Base-by-base conservation (phyloP, 2,888 invertebrate genomes). In the Cryptus armator region DNA sequence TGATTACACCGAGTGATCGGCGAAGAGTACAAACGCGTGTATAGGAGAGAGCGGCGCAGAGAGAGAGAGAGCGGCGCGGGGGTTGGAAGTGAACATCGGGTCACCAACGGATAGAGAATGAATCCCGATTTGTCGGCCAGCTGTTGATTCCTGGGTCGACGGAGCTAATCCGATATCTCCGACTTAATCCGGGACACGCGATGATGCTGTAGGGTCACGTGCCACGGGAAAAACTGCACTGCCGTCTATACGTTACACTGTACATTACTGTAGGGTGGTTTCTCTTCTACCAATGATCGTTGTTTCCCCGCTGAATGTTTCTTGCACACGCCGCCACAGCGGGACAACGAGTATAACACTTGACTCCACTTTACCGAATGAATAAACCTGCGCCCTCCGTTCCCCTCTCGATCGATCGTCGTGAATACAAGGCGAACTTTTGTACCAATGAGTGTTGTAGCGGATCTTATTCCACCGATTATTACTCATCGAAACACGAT, bases 281-380 rank as follows among this genome's bases (percentile, higher is more conserved):
- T 19, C 32, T 75, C 62, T 62, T 24, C 44, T 10, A 29, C 24
- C 32, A 16, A 37, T 37, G 46, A 48, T 79, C 70, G 70, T 71
- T 71, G 70, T 71, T 71, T 64, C 70, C 43, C 70, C 19, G 68
- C 78, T 70, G 81, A 44, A 78, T 74, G 56, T 74, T 71, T 67
- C 51, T 75, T 67, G 67, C 85, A 85, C 83, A 83, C 86, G 87
- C 82, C 84, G 74, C 80, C 78, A 16, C 83, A 72, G 86, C 84
- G 84, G 88, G 88, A 89, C 88, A 90, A 87, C 89, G 87, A 86
- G 86, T 67, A 75, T 88, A 90, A 90, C 92, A 90, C 91, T 91
- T 90, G 91, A 91, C 90, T 91, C 91, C 88, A 90, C 90, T 90
- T 89, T 88, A 86, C 81, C 72, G 85, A 83, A 88, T 87, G 88